Evolutionary conservation across 2,888 invertebrate species (phyloP).

Genomic region (Dioctria rufipes): DNA sequence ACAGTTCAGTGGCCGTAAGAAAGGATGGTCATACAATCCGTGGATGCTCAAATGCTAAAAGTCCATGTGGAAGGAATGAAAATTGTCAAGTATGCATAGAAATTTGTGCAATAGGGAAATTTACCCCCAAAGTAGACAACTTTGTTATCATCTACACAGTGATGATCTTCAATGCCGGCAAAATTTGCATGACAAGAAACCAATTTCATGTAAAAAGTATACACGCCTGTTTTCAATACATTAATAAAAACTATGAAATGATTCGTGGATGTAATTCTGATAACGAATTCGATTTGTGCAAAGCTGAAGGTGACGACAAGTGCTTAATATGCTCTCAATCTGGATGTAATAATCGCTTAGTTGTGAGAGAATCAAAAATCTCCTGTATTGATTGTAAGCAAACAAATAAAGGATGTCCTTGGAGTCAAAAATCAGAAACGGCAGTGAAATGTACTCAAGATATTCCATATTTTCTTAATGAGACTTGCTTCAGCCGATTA

Average conservation of each 20-base stretch:
- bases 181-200: slow-evolving; percentile 46
- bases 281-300: slow-evolving; percentile 62
- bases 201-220: slow-evolving; percentile 61
- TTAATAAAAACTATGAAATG: slow-evolving; percentile 60
- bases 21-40: slow-evolving; percentile 61
- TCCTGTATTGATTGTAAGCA: slow-evolving; percentile 37
- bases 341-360: slow-evolving; percentile 64
- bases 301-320: slow-evolving; percentile 60
- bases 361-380: slow-evolving; percentile 41
- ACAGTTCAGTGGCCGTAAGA: background rate
- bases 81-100: slow-evolving; percentile 63
- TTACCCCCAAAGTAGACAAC: slow-evolving; percentile 64
- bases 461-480: background rate
- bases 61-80: slow-evolving; percentile 34
- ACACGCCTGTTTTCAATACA: slow-evolving; percentile 64
- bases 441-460: background rate
- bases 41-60: slow-evolving; percentile 61
- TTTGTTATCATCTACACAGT: slow-evolving; percentile 66
- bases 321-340: slow-evolving; percentile 63
- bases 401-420: background rate
- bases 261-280: slow-evolving; percentile 66
- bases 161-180: slow-evolving; percentile 51
- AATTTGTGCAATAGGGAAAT: slow-evolving; percentile 65
- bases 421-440: background rate
- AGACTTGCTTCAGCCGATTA: background rate